Conservation (phyloP, 2,797 vertebrate species). For the Poecilia picta region DNA sequence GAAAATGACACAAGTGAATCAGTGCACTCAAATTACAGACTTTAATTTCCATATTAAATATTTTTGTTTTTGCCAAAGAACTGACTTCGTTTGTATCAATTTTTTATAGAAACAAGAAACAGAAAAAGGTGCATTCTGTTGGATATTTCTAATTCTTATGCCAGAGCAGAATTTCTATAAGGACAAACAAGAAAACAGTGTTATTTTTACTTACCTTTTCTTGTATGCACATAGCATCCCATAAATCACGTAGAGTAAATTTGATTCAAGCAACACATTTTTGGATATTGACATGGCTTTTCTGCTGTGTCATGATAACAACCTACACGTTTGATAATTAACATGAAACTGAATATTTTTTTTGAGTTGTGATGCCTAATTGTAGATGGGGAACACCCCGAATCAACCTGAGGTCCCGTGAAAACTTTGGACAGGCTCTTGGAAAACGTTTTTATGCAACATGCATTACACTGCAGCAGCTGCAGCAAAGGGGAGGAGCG, state of each 20-base stretch:
- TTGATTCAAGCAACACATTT: not conserved
- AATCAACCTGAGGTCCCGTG: not conserved
- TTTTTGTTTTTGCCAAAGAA: too few relatives aligned
- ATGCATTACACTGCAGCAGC: slow-evolving; percentile 5
- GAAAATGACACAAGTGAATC: not conserved
- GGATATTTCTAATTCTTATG: not conserved
- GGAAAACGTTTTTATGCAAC: not conserved
- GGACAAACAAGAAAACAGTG: not conserved
- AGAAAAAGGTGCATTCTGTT: not conserved
- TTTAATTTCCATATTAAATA: not conserved
- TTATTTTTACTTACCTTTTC: not conserved
- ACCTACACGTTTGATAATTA: not conserved
- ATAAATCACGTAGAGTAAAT: not conserved
- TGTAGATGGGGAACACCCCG: not conserved
- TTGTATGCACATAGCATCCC: not conserved
- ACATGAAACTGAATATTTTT: not conserved
- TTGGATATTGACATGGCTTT: not conserved
- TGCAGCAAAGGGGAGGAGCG: slow-evolving; percentile 19
- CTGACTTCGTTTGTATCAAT: not conserved
- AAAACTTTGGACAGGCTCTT: not conserved
- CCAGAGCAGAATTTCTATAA: not conserved
- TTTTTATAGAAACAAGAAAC: not conserved
- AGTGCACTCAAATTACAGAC: not conserved
- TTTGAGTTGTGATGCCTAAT: not conserved
- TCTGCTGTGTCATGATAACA: not conserved